phyloP scores from a whole-genome alignment of 35 echinoderm and acorn worm species.

The Apostichopus japonicus region DNA sequence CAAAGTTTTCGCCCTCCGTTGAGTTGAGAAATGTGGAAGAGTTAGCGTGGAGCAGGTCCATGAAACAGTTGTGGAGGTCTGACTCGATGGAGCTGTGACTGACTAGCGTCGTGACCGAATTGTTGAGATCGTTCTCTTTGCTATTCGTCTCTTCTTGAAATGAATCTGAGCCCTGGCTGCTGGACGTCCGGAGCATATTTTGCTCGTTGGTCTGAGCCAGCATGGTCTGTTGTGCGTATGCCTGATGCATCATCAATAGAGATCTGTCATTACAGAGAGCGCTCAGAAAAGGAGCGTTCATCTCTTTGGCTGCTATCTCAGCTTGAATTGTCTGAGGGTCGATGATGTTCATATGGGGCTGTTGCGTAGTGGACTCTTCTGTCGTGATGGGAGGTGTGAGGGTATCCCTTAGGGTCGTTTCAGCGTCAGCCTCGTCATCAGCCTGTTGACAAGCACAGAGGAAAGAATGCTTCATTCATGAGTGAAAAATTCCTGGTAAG shows the following conservation, averaged over 20 bases:
- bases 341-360: conserved; percentile 37
- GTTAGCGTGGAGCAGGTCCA: conserved; percentile 71
- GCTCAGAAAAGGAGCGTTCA: conserved; percentile 84
- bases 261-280: conserved; percentile 93
- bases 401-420: conserved; percentile 4
- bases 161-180: conserved; percentile 74
- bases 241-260: conserved; percentile 78
- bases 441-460: conserved; percentile 53
- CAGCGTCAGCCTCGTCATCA: conserved; percentile 54
- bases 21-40: conserved; percentile 71
- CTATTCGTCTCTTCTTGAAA: conserved; percentile 60
- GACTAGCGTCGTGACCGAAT: conserved; percentile 76
- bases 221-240: conserved; percentile 36
- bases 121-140: conserved; percentile 81
- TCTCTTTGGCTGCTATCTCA: conserved; percentile 84
- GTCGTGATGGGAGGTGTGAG: neutral
- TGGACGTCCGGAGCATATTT: conserved; percentile 63
- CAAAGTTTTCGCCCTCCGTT: conserved; percentile 27
- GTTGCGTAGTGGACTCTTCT: neutral
- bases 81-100: conserved; percentile 98
- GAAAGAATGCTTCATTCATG: neutral
- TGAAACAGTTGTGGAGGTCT: conserved; percentile 80
- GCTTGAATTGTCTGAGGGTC: conserved; percentile 83
- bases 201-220: conserved; percentile 25
- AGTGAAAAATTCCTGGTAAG: no score